Evolutionary conservation across 2,888 invertebrate species (phyloP).

Genomic region (Diaperis boleti): DNA sequence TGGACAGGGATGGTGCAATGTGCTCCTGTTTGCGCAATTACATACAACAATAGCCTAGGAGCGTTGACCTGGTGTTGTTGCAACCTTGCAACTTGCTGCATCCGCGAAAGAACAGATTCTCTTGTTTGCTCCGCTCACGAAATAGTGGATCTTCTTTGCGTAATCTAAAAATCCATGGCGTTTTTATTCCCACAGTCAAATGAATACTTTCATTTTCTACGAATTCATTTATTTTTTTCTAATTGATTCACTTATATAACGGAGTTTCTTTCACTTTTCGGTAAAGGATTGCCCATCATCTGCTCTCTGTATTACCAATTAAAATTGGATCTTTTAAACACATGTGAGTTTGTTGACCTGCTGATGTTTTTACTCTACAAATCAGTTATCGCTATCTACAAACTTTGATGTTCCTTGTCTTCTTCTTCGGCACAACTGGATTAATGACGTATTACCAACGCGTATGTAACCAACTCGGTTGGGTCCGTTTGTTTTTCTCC

Average conservation of each 20-base stretch:
- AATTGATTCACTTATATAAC: conserved; percentile 18
- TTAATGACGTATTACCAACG: conserved; percentile 34
- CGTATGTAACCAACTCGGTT: conserved; percentile 17
- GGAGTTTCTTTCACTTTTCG: conserved; percentile 22
- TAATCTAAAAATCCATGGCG: not conserved
- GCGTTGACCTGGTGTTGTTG: conserved; percentile 34
- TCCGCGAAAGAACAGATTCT: conserved; percentile 13
- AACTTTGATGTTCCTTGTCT: conserved; percentile 7
- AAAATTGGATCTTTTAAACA: conserved; percentile 32
- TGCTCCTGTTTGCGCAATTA: conserved; percentile 35
- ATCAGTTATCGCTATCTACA: conserved; percentile 20
- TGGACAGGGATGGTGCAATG: conserved; percentile 16
- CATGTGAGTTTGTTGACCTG: conserved; percentile 39
- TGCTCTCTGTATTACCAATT: conserved; percentile 24
- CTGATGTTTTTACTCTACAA: conserved; percentile 27
- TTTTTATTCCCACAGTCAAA: conserved; percentile 15
- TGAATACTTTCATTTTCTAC: conserved; percentile 12
- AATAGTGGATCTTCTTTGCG: conserved; percentile 6
- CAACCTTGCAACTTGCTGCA: conserved; percentile 37
- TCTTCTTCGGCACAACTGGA: not conserved
- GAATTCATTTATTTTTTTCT: conserved; percentile 8
- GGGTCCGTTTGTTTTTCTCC: conserved; percentile 47
- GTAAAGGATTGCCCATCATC: too few species aligned
- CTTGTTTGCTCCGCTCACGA: conserved; percentile 15
- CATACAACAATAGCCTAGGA: conserved; percentile 32